A percentile compares a stretch with the other conserved stretches of the same genome.
These are phyloP conservation scores for Pogonocherus hispidulus DNA, from an alignment of 2,888 invertebrate genomes.

Conservation along the genomic window DNA sequence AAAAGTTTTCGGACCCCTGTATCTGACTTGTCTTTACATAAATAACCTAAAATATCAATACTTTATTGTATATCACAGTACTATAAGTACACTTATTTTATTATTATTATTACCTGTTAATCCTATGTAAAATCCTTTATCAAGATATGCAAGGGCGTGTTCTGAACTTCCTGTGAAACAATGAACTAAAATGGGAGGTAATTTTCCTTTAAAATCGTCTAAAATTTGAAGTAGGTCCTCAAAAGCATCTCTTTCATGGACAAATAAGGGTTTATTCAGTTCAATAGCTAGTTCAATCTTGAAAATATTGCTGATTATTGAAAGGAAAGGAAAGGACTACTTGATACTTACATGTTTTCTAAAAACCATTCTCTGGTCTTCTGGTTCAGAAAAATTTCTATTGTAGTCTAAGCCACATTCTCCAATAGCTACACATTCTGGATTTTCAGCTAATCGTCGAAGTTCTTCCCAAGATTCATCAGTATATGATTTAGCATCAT, in stretches of 20 bases:
- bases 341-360: constrained; percentile 79
- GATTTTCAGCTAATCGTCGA: constrained; percentile 81
- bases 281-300: constrained; percentile 90
- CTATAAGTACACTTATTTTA: too few relatives aligned
- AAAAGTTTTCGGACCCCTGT: constrained; percentile 88
- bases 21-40: constrained; percentile 94
- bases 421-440: constrained; percentile 93
- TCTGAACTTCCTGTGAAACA: constrained; percentile 92
- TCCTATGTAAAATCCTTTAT: constrained; percentile 89
- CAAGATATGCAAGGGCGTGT: constrained; percentile 86
- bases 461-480: constrained; percentile 86
- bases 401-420: constrained; percentile 96
- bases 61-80: too few relatives aligned
- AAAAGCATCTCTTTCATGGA: constrained; percentile 94
- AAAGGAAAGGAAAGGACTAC: neutral
- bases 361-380: constrained; percentile 88
- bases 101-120: constrained; percentile 74
- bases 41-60: constrained; percentile 75
- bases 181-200: constrained; percentile 90
- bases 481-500: constrained; percentile 90
- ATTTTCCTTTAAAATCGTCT: constrained; percentile 67
- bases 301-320: constrained; percentile 47
- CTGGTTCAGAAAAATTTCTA: constrained; percentile 93
- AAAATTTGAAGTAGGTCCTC: constrained; percentile 85
- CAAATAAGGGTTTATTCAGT: constrained; percentile 87